A percentile compares a stretch with the other conserved stretches of the same genome.
Conservation (phyloP, 2,113 vertebrate genomes). For the Diglossa brunneiventris region DNA sequence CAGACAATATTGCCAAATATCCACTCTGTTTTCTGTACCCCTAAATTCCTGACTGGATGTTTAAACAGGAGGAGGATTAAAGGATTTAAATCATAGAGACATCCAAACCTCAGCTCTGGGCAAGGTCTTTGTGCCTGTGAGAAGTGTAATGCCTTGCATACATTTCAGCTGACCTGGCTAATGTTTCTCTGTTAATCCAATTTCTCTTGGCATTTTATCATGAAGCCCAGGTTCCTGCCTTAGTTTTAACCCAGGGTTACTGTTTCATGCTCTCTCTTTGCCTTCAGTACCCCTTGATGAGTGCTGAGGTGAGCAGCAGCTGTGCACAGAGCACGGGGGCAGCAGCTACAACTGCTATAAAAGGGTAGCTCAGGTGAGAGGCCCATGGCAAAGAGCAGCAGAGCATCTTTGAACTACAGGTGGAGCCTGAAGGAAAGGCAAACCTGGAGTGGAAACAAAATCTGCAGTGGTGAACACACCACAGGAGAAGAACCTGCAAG, state of each 20-base stretch:
- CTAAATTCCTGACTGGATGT: not conserved
- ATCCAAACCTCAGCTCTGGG: not conserved
- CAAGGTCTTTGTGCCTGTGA: not conserved
- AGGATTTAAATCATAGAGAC: not conserved
- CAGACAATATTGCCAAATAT: not conserved
- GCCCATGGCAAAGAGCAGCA: not conserved
- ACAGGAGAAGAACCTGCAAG: not conserved
- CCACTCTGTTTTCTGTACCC: not conserved
- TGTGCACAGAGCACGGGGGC: not conserved
- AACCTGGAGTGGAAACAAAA: not conserved
- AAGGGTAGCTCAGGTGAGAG: not conserved
- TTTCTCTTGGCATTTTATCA: not conserved
- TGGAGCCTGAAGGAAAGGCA: not conserved
- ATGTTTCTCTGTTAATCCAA: not conserved
- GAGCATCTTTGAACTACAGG: not conserved
- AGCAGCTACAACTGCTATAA: not conserved
- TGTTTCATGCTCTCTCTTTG: not conserved
- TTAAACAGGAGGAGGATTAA: not conserved
- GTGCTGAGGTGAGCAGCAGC: not conserved
- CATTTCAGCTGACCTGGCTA: not conserved
- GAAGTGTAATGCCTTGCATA: not conserved
- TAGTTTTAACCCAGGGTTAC: not conserved
- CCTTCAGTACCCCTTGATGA: not conserved
- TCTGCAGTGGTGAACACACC: not conserved
- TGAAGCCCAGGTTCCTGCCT: not conserved